phyloP scores from a whole-genome alignment of 1,140 invertebrate species.

The Papilio xuthus region DNA sequence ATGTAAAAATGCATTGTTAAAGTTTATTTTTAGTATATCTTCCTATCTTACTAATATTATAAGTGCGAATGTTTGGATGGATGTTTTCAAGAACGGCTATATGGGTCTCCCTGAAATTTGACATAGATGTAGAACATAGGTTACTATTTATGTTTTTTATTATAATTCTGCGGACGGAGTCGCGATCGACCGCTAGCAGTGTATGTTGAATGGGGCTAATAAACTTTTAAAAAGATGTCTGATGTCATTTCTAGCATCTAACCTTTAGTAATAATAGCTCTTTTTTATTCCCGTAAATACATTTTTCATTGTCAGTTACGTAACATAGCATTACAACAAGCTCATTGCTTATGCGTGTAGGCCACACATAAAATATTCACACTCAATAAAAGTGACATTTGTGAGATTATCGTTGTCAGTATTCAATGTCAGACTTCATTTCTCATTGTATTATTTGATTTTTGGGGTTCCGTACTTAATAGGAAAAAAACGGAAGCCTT shows the following conservation, averaged over 20 bases:
- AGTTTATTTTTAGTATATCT: too few relatives aligned
- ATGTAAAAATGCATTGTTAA: neutral
- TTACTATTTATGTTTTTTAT: too few relatives aligned
- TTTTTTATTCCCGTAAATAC: neutral
- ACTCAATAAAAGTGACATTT: slow-evolving; percentile 23
- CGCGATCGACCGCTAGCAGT: too few relatives aligned
- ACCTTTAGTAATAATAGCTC: neutral
- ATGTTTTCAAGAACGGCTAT: too few relatives aligned
- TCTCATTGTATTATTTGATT: slow-evolving; percentile 13
- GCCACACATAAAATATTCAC: slow-evolving; percentile 24
- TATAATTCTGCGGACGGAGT: too few relatives aligned
- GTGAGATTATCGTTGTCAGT: slow-evolving; percentile 10
- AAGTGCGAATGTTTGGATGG: too few relatives aligned
- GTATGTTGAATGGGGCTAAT: neutral
- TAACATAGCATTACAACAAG: neutral
- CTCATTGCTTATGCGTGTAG: slow-evolving; percentile 17
- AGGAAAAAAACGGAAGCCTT: too few relatives aligned
- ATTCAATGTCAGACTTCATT: neutral
- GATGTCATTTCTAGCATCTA: neutral
- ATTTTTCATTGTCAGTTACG: slow-evolving; percentile 2
- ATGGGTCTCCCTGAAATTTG: too few relatives aligned
- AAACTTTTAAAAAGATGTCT: neutral
- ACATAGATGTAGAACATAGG: too few relatives aligned
- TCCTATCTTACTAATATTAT: too few relatives aligned
- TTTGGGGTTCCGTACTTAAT: too few relatives aligned